Evolutionary conservation across 2,888 invertebrate species (phyloP).

Genomic region (Eristalinus aeneus): DNA sequence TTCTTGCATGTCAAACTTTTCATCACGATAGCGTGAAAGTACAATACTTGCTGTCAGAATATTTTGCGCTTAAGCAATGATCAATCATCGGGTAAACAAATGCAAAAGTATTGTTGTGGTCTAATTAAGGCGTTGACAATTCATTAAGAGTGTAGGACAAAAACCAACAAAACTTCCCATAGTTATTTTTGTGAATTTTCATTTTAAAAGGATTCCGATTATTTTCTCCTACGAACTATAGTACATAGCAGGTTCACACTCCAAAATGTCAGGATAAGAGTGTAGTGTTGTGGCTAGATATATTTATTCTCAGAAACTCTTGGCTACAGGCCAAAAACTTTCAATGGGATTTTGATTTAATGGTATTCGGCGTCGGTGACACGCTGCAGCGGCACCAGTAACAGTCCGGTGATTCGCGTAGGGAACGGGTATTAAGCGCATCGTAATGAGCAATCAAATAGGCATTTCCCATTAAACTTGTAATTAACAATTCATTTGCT

Average conservation of each 20-base stretch:
- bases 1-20: conserved; percentile 49
- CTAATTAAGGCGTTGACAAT: conserved; percentile 67
- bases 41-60: conserved; percentile 10
- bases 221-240: background rate
- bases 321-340: conserved; percentile 59
- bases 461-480: conserved; percentile 70
- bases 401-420: background rate
- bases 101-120: conserved; percentile 54
- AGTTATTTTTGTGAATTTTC: conserved; percentile 4
- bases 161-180: background rate
- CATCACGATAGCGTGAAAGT: conserved; percentile 42
- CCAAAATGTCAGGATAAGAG: conserved; percentile 21
- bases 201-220: background rate
- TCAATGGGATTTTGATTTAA: conserved; percentile 68
- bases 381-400: conserved; percentile 13
- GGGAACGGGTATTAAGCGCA: conserved; percentile 48
- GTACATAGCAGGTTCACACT: conserved; percentile 8
- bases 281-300: conserved; percentile 28
- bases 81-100: conserved; percentile 49
- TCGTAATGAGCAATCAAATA: conserved; percentile 69
- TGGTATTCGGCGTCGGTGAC: conserved; percentile 63
- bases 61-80: conserved; percentile 42
- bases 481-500: conserved; percentile 71
- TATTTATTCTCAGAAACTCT: conserved; percentile 50
- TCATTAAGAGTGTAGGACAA: conserved; percentile 53